Percentiles rank a stretch among this genome's conserved stretches.
phyloP scores from a whole-genome alignment of 1,140 invertebrate species.

The Galleria mellonella region DNA sequence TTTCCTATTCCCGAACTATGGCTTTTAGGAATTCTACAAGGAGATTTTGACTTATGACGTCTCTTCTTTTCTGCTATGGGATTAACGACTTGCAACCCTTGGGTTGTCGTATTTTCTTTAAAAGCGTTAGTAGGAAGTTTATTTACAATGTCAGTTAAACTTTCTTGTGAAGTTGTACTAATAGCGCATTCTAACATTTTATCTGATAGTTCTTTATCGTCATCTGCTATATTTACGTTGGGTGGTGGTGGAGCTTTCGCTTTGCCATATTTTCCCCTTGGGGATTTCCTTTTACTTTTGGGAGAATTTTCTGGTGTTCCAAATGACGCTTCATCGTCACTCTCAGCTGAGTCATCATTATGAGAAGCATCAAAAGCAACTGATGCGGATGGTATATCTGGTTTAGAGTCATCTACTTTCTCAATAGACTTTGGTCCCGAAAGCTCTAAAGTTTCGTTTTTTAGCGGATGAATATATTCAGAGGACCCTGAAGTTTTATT shows the following conservation, averaged over 20 bases:
- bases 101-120: slow-evolving; percentile 12
- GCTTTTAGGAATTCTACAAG: slow-evolving; percentile 27
- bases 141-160: slow-evolving; percentile 20
- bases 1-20: slow-evolving; percentile 47
- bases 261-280: slow-evolving; percentile 66
- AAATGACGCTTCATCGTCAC: slow-evolving; percentile 63
- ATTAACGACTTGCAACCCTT: slow-evolving; percentile 22
- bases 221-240: slow-evolving; percentile 5
- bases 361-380: slow-evolving; percentile 24
- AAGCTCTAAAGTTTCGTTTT: too few relatives aligned
- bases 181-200: slow-evolving; percentile 1
- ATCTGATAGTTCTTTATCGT: neutral
- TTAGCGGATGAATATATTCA: too few relatives aligned
- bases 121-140: slow-evolving; percentile 14
- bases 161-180: slow-evolving; percentile 18
- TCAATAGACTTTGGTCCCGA: too few relatives aligned
- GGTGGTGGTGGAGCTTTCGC: slow-evolving; percentile 61
- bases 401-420: neutral
- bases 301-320: slow-evolving; percentile 69
- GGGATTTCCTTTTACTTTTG: slow-evolving; percentile 42
- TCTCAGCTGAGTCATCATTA: slow-evolving; percentile 44
- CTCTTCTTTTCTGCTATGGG: slow-evolving; percentile 30
- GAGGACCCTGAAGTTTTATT: too few relatives aligned
- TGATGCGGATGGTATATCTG: slow-evolving; percentile 19
- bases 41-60: slow-evolving; percentile 50